Conservation (phyloP, 2,888 invertebrate genomes). For the Papilio protenor region DNA sequence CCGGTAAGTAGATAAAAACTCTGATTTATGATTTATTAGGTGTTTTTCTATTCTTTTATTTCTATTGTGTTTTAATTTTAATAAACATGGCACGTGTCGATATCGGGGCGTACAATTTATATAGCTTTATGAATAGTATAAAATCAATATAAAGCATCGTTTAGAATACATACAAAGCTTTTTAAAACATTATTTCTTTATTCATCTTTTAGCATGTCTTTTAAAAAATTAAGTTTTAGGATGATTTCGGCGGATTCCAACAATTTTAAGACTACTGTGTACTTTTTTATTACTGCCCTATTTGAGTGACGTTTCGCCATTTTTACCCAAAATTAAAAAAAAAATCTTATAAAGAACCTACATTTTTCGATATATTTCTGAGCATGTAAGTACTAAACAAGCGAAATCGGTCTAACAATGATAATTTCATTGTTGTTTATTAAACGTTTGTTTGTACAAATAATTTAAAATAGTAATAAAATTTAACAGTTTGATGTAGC, state of each 20-base stretch:
- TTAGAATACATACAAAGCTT: not conserved
- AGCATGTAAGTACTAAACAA: not conserved
- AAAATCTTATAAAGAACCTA: not conserved
- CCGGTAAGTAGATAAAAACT: constrained; percentile 47
- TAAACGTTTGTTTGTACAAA: not conserved
- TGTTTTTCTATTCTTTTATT: not conserved
- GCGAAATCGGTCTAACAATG: not conserved
- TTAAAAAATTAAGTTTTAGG: not conserved
- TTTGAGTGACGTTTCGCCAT: constrained; percentile 17
- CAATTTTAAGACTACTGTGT: not conserved
- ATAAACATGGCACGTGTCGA: constrained; percentile 50
- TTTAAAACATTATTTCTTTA: not conserved
- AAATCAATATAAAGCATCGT: not conserved
- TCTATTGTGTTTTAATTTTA: constrained; percentile 20
- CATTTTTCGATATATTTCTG: not conserved
- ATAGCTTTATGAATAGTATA: not conserved
- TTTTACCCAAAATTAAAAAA: constrained; percentile 6
- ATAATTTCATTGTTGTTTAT: constrained; percentile 6
- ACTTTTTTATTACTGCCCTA: not conserved
- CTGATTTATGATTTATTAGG: not conserved
- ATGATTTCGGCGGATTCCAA: not conserved
- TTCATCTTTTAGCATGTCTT: not conserved
- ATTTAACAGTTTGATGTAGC: not conserved
- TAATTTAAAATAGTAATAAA: not conserved
- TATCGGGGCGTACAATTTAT: constrained; percentile 29